Conservation (phyloP, 2,113 vertebrate genomes). For the Morone chrysops region DNA sequence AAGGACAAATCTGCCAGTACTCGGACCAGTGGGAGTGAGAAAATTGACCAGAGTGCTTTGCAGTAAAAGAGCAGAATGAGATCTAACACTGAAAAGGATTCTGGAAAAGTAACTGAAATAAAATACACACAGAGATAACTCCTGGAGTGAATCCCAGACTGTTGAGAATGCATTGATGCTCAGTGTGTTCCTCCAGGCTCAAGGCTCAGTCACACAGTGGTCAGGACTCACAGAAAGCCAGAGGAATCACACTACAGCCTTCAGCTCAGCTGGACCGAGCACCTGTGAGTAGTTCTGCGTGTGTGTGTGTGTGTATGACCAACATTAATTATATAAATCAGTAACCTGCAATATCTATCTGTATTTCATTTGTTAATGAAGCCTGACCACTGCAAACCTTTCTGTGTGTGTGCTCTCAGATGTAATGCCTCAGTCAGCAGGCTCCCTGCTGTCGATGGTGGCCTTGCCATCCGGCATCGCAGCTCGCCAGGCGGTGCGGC, state of each 20-base stretch:
- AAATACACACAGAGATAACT: no score
- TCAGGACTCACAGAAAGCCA: conserved; percentile 11
- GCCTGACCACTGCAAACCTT: background rate
- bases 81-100: no score
- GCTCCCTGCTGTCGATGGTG: conserved; percentile 19
- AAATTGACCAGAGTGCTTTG: background rate
- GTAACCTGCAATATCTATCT: no score
- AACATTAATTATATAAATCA: background rate
- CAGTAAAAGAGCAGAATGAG: background rate
- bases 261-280: conserved; percentile 44
- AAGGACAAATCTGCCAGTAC: no score
- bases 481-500: conserved; percentile 40
- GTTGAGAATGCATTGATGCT: background rate
- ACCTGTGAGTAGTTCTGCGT: conserved; percentile 61
- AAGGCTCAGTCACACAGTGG: conserved; percentile 7
- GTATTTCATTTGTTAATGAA: background rate
- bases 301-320: background rate
- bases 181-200: conserved; percentile 14
- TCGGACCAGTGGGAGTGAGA: no score
- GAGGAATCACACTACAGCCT: conserved; percentile 6
- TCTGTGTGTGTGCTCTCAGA: conserved; percentile 35
- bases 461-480: background rate
- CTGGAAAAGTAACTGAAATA: background rate
- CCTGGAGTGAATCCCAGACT: background rate
- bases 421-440: conserved; percentile 37